Evolutionary conservation across 2,797 vertebrate genomes (phyloP).

Genomic region (Botia kubotai): DNA sequence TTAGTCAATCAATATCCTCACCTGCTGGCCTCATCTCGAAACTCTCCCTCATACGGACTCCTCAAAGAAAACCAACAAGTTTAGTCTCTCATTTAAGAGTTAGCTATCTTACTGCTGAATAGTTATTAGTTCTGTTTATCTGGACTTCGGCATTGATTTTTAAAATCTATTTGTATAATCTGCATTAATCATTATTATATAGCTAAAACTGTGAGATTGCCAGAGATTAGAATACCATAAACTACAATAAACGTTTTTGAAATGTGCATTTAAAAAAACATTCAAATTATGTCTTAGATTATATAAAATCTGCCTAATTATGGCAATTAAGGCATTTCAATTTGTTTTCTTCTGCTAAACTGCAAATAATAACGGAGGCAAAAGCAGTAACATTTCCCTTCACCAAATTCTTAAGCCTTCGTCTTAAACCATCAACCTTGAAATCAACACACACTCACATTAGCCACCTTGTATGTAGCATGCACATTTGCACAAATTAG

Average conservation of each 20-base stretch:
- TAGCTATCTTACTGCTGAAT: constrained; percentile 22
- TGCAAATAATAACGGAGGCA: constrained; percentile 26
- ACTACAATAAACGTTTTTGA: no score
- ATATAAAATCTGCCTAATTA: background rate
- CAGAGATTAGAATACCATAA: background rate
- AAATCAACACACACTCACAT: constrained; percentile 29
- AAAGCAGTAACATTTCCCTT: constrained; percentile 51
- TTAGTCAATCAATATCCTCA: constrained; percentile 62
- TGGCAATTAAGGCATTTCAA: background rate
- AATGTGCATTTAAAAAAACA: background rate
- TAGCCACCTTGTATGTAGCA: background rate
- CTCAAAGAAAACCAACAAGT: constrained; percentile 72
- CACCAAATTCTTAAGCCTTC: constrained; percentile 50
- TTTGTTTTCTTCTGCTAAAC: background rate
- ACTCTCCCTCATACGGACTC: constrained; percentile 69
- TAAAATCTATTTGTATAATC: background rate
- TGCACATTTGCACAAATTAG: background rate
- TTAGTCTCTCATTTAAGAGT: constrained; percentile 60
- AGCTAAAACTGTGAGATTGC: background rate
- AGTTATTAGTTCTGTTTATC: constrained; percentile 17
- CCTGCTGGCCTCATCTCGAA: constrained; percentile 70
- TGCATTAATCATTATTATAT: background rate
- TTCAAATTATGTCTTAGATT: background rate
- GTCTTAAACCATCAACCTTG: constrained; percentile 33
- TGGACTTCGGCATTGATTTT: background rate